These are phyloP conservation scores for Hestina assimilis DNA, from an alignment of 1,140 invertebrate species.

Conservation along the genomic window DNA sequence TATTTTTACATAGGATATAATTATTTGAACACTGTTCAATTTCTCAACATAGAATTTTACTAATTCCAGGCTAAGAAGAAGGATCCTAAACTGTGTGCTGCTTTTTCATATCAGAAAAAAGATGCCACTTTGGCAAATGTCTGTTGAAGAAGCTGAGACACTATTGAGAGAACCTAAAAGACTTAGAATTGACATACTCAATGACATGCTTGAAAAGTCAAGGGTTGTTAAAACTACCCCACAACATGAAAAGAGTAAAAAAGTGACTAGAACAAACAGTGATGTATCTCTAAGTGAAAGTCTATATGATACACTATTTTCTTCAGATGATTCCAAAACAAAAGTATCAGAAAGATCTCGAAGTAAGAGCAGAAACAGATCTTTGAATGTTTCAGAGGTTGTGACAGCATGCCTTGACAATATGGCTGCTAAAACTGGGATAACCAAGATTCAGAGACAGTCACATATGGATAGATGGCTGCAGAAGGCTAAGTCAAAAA, in stretches of 20 bases:
- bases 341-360: conserved; percentile 47
- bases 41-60: too few relatives aligned
- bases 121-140: conserved; percentile 80
- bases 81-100: conserved; percentile 71
- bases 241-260: conserved; percentile 53
- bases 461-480: conserved; percentile 77
- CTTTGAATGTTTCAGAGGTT: conserved; percentile 65
- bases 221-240: conserved; percentile 38
- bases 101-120: conserved; percentile 74
- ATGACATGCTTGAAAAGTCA: conserved; percentile 56
- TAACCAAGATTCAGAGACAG: conserved; percentile 68
- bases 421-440: conserved; percentile 71
- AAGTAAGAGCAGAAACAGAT: conserved; percentile 58
- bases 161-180: conserved; percentile 63
- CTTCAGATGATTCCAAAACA: conserved; percentile 62
- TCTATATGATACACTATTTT: conserved; percentile 73
- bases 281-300: conserved; percentile 73
- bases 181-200: conserved; percentile 65
- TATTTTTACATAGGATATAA: too few relatives aligned
- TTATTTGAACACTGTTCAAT: too few relatives aligned
- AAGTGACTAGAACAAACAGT: conserved; percentile 56
- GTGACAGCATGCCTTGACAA: conserved; percentile 71
- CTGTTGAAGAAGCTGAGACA: conserved; percentile 80
- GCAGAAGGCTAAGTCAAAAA: conserved; percentile 72
- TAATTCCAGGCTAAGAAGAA: conserved; percentile 76